A percentile compares a stretch with the other conserved stretches of the same genome.
Conservation (phyloP, 2,797 vertebrate genomes). For the Moxostoma hubbsi region DNA sequence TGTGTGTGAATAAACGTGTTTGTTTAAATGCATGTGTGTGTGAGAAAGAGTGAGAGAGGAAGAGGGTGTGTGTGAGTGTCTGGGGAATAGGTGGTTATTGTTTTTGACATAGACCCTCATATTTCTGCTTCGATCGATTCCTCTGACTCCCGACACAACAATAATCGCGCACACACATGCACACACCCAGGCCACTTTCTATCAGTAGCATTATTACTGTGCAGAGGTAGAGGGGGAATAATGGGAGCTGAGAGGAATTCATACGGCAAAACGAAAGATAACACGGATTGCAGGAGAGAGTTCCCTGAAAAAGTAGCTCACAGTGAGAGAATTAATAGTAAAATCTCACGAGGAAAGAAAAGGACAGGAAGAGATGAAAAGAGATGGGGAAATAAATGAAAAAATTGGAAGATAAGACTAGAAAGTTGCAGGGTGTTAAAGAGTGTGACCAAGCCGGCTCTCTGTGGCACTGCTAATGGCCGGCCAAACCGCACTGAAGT, state of each 20-base stretch:
- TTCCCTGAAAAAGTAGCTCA: slow-evolving; percentile 38
- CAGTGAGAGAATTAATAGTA: slow-evolving; percentile 50
- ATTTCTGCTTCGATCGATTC: slow-evolving; percentile 97
- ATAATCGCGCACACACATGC: slow-evolving; percentile 77
- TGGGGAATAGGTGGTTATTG: slow-evolving; percentile 85
- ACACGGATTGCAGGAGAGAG: slow-evolving; percentile 27
- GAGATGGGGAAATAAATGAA: slow-evolving; percentile 58
- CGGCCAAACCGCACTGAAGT: neutral
- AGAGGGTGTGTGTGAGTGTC: slow-evolving; percentile 60
- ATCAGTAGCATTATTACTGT: slow-evolving; percentile 57
- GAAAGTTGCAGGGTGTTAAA: slow-evolving; percentile 66
- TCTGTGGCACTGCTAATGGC: neutral
- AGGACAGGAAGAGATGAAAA: slow-evolving; percentile 32
- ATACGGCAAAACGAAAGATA: slow-evolving; percentile 40
- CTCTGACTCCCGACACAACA: slow-evolving; percentile 98
- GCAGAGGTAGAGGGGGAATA: slow-evolving; percentile 52
- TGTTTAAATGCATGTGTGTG: slow-evolving; percentile 21
- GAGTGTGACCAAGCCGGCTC: neutral
- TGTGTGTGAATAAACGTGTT: slow-evolving; percentile 57
- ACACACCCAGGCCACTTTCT: slow-evolving; percentile 39
- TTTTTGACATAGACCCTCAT: slow-evolving; percentile 97
- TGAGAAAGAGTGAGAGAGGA: slow-evolving; percentile 56
- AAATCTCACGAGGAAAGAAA: slow-evolving; percentile 47
- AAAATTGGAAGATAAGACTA: slow-evolving; percentile 60
- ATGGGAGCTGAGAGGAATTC: slow-evolving; percentile 53